Evolutionary conservation across 23 tunicate genomes (phyloP), one percentile per base, ranked within the genome.

Genomic region (Ciona savignyi): DNA sequence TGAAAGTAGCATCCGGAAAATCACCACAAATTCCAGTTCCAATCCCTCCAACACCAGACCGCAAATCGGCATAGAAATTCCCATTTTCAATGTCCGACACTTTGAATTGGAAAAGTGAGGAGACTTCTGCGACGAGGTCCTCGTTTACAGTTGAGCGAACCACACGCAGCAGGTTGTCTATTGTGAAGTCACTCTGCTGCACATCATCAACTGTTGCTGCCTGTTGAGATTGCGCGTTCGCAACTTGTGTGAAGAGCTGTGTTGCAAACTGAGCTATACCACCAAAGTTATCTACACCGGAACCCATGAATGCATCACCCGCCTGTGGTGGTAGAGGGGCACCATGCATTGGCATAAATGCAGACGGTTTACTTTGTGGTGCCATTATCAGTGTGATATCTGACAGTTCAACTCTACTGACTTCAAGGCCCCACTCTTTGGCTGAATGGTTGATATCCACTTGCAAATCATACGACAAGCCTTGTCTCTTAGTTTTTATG

Each of bases 381-480:
- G 80, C 73, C 62, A 80, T 78, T 15, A 85, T 34, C 27, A 80
- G 34, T 25, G 83, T 76, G 4, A 87, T 61, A 21, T 91, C 87
- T 2, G 97, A 85, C 21, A 91, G 67, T 76, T 91, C 97, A 1
- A 85, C 83, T 24, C 84, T 33, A 34, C 97, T 71, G 3, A 85
- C 69, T 51, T 91, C 91, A 1, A 80, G 33, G 0, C 97, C 97
- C 97, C 97, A 91, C 1, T 91, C 91, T 19, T 28, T 51, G 20
- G 82, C 79, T 3, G 79, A 61, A 22, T 32, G 34, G 65, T 91
- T 91, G 34, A 85, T 85, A 27, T 85, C 91, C n/a, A 65, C 65
- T 91, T 85, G 83, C 15, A 91, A 30, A 49, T 91, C 91, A 67
- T 84, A 80, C 15, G 71, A 69, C 33, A 66, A 81, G 23, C 71